Conservation (phyloP, 92 coral and sea anemone genomes). For the Micromussa lordhowensis region DNA sequence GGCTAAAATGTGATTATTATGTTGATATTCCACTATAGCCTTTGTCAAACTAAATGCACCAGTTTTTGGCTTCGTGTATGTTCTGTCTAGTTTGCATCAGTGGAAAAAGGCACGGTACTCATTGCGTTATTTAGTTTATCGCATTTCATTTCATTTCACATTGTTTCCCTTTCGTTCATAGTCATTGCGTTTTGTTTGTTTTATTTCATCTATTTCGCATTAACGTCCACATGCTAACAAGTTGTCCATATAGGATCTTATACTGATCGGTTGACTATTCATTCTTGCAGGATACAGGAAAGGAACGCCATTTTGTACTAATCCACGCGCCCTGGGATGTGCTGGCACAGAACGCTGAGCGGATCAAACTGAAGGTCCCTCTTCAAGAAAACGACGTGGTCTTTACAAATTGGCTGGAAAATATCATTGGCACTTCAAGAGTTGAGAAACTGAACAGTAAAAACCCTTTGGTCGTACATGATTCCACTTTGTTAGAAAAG, state of each 20-base stretch:
- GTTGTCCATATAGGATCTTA: too few relatives aligned
- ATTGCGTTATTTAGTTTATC: too few relatives aligned
- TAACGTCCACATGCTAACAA: too few relatives aligned
- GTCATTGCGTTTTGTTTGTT: not conserved
- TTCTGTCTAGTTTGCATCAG: not conserved
- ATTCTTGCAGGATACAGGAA: slow-evolving; percentile 54
- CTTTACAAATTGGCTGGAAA: slow-evolving; percentile 60
- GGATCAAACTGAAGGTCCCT: slow-evolving; percentile 78
- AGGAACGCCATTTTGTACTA: slow-evolving; percentile 75
- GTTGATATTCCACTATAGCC: too few relatives aligned
- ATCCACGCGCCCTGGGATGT: slow-evolving; percentile 81
- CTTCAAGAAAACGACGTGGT: slow-evolving; percentile 76
- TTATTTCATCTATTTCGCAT: too few relatives aligned
- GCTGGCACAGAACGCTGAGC: slow-evolving; percentile 72
- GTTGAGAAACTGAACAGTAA: slow-evolving; percentile 47
- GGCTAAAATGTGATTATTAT: too few relatives aligned
- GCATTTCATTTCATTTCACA: too few relatives aligned
- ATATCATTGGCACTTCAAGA: slow-evolving; percentile 46
- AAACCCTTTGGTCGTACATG: slow-evolving; percentile 72
- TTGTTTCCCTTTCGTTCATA: not conserved
- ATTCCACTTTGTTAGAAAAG: slow-evolving; percentile 60
- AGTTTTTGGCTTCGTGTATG: too few relatives aligned
- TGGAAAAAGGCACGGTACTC: not conserved
- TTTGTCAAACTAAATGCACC: too few relatives aligned
- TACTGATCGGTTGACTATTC: not conserved